phyloP scores from a whole-genome alignment of 2,797 vertebrate species.

The Rhynchonycteris naso region DNA sequence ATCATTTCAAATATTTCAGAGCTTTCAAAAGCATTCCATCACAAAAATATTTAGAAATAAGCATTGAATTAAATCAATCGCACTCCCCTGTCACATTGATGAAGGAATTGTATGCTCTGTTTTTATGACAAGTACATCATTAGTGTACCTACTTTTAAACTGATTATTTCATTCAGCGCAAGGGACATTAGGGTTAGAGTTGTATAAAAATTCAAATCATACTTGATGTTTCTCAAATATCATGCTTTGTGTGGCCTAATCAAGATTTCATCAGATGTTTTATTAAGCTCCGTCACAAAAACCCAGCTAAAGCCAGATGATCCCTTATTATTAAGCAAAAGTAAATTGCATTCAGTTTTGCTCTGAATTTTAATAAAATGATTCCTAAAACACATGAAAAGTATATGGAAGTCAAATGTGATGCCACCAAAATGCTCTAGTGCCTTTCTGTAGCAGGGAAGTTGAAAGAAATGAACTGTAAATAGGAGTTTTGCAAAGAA shows the following conservation, averaged over 20 bases:
- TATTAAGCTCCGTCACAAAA: constrained; percentile 88
- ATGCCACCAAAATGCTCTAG: constrained; percentile 58
- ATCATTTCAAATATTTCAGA: constrained; percentile 76
- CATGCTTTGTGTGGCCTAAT: constrained; percentile 89
- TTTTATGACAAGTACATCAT: constrained; percentile 94
- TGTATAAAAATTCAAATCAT: constrained; percentile 91
- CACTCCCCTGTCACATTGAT: constrained; percentile 84
- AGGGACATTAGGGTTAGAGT: constrained; percentile 88
- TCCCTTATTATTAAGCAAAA: constrained; percentile 91
- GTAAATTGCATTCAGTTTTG: constrained; percentile 90
- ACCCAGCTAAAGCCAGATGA: constrained; percentile 89
- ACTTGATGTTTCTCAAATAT: constrained; percentile 89
- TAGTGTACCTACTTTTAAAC: constrained; percentile 90
- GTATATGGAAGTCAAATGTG: constrained; percentile 67
- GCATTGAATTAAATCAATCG: constrained; percentile 82
- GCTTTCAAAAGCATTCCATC: constrained; percentile 79
- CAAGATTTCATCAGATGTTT: constrained; percentile 92
- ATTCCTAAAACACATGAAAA: constrained; percentile 89
- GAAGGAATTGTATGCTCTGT: constrained; percentile 88
- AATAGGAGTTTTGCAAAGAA: background rate
- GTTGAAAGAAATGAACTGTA: background rate
- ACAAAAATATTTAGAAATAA: constrained; percentile 79
- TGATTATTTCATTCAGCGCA: constrained; percentile 95
- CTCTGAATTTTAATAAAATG: constrained; percentile 93
- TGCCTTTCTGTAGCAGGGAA: background rate